Evolutionary conservation across 53 echinoderm and acorn worm species (phyloP).

Genomic region (Temnopleurus reevesii): DNA sequence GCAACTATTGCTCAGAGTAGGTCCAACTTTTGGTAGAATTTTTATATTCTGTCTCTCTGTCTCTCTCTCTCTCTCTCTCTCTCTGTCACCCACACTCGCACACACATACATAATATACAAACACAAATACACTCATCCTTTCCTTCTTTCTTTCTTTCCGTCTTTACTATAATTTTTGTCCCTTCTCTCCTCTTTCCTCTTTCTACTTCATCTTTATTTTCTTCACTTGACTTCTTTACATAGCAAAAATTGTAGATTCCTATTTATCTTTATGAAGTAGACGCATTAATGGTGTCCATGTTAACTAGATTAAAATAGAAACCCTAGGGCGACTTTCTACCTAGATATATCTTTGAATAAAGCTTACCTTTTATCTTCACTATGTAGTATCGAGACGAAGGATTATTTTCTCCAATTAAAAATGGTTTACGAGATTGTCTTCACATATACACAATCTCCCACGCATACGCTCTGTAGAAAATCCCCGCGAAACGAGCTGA

Average conservation of each 20-base stretch:
- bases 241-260: too few relatives aligned
- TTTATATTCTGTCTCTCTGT: background rate
- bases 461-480: background rate
- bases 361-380: too few relatives aligned
- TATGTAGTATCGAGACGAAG: background rate
- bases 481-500: background rate
- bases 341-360: background rate
- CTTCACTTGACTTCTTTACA: too few relatives aligned
- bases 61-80: background rate
- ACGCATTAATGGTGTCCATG: background rate
- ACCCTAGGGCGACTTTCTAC: background rate
- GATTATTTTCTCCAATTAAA: conserved; percentile 7
- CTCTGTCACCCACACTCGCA: background rate
- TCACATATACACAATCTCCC: background rate
- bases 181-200: too few relatives aligned
- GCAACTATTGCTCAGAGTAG: too few relatives aligned
- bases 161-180: too few relatives aligned
- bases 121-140: background rate
- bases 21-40: too few relatives aligned
- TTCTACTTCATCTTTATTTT: too few relatives aligned
- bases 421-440: conserved; percentile 2
- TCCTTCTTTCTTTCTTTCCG: background rate
- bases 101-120: background rate
- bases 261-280: too few relatives aligned
- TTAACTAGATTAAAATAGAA: background rate